phyloP scores from a whole-genome alignment of 2,113 vertebrate genomes.

The Rallus limicola region DNA sequence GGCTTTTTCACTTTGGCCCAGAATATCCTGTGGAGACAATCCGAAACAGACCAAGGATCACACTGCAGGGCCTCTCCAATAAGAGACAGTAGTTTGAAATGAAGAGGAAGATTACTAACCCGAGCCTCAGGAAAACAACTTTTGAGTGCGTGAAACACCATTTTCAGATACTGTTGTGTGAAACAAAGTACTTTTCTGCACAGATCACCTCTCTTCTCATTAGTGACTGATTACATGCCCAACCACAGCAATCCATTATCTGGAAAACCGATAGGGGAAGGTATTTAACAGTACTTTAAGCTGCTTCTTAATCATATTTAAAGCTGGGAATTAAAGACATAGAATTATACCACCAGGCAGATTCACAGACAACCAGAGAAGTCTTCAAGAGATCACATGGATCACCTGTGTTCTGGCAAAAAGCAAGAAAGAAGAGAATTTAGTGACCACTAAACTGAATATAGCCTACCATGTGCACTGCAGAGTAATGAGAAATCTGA shows the following conservation, averaged over 20 bases:
- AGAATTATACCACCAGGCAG: background rate
- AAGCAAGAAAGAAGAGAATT: background rate
- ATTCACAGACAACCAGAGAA: conserved; percentile 6
- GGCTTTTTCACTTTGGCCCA: background rate
- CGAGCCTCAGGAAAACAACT: background rate
- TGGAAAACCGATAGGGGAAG: background rate
- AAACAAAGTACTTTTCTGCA: background rate
- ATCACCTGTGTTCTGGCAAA: background rate
- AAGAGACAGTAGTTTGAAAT: background rate
- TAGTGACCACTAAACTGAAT: background rate
- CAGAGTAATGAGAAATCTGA: background rate
- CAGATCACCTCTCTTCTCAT: background rate
- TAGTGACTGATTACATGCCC: conserved; percentile 12
- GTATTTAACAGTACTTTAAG: conserved; percentile 2
- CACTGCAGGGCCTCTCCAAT: background rate
- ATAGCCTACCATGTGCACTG: background rate
- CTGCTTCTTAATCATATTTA: conserved; percentile 33
- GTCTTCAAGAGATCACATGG: background rate
- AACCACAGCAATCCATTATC: conserved; percentile 33
- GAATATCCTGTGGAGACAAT: background rate
- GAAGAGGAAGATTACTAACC: conserved; percentile 7
- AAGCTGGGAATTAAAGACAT: conserved; percentile 11
- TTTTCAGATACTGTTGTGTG: background rate
- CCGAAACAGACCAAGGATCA: background rate
- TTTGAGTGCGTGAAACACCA: background rate